phyloP scores from a whole-genome alignment of 2,113 vertebrate genomes.

The Greenwoodochromis staneri region DNA sequence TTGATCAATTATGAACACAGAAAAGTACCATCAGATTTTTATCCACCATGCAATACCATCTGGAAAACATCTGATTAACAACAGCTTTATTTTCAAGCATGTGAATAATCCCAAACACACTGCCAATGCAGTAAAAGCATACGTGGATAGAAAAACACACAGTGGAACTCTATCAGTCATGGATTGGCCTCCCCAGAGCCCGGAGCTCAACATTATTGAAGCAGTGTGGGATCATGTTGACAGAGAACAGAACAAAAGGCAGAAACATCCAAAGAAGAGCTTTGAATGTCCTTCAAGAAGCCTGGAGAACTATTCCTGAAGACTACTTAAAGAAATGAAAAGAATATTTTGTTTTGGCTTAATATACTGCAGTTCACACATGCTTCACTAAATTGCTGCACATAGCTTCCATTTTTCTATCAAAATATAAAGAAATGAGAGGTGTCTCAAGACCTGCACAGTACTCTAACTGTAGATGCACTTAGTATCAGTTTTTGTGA shows the following conservation, averaged over 20 bases:
- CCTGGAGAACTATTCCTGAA: background rate
- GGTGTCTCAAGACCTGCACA: background rate
- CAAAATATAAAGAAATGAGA: background rate
- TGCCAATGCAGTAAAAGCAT: background rate
- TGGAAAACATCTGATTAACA: background rate
- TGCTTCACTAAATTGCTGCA: background rate
- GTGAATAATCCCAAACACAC: background rate
- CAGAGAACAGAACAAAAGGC: background rate
- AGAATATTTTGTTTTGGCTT: background rate
- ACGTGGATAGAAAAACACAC: background rate
- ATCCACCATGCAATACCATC: background rate
- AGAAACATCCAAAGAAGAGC: background rate
- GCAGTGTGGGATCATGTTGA: background rate
- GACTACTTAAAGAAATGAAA: background rate
- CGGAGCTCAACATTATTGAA: fast-evolving
- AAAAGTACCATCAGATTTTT: background rate
- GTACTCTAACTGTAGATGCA: background rate
- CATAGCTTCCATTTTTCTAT: background rate
- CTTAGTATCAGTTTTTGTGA: background rate
- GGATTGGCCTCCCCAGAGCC: background rate
- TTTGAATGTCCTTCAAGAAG: background rate
- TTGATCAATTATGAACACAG: background rate
- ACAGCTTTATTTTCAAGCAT: background rate
- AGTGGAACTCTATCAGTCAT: fast-evolving
- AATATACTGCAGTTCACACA: background rate